Evolutionary conservation across 2,113 vertebrate species (phyloP).

Genomic region (Oncorhynchus tshawytscha): DNA sequence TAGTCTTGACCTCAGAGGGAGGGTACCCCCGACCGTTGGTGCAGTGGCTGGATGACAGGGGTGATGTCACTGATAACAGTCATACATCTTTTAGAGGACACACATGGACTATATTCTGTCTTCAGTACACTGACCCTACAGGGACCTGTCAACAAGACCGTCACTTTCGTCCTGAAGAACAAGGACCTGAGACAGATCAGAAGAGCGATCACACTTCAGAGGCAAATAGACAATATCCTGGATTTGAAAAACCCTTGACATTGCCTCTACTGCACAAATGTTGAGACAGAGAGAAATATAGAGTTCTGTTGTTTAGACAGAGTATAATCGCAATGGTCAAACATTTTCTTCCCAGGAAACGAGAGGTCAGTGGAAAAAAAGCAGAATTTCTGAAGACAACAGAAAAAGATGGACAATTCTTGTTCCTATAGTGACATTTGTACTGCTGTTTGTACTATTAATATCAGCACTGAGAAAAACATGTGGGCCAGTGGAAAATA

Average conservation of each 20-base stretch:
- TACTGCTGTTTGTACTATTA: too few relatives aligned
- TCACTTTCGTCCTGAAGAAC: conserved; percentile 47
- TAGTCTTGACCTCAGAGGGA: conserved; percentile 38
- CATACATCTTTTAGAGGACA: conserved; percentile 18
- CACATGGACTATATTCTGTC: conserved; percentile 33
- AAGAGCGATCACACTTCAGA: conserved; percentile 37
- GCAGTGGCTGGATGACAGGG: conserved; percentile 40
- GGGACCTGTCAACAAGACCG: conserved; percentile 11
- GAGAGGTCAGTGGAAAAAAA: too few relatives aligned
- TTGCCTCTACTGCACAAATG: not conserved
- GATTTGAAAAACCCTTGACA: not conserved
- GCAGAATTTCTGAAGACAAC: too few relatives aligned
- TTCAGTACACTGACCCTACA: conserved; percentile 33
- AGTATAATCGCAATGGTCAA: too few relatives aligned
- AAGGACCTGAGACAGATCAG: conserved; percentile 36
- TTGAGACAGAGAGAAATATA: too few relatives aligned
- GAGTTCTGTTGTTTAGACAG: too few relatives aligned
- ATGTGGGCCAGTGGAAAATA: too few relatives aligned
- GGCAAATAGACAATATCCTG: conserved; percentile 15
- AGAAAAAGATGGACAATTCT: too few relatives aligned
- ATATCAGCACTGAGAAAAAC: too few relatives aligned
- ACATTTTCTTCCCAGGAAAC: too few relatives aligned
- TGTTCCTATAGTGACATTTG: too few relatives aligned
- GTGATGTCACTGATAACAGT: conserved; percentile 34
- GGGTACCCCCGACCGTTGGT: conserved; percentile 44